Base-by-base conservation (phyloP, 2,888 invertebrate species). In the Eupithecia abbreviata region DNA sequence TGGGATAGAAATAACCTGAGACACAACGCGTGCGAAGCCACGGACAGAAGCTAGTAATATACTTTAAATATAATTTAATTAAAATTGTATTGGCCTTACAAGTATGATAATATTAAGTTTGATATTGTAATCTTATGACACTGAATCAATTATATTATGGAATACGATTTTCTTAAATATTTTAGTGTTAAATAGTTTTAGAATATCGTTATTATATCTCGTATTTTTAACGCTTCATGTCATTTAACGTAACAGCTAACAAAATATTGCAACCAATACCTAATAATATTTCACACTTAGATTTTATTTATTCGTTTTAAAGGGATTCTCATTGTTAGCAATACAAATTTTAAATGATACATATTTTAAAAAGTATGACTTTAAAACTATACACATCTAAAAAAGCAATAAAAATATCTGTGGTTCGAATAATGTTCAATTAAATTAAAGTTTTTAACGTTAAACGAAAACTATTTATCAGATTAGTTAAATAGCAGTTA, bases 131-230 rank as follows among this genome's bases (percentile, higher is more conserved):
- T 85, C 81, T 84, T 86, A 86, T 83, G 82, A 84, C 81, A 82
- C 81, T 81, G 81, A 85, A 82, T 84, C 85, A 84, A 86, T 86
- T 86, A 86, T 80, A 84, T 81, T 83, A 83, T 81, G 79, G 81
- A 71, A 79, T 80, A 84, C 82, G 82, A 82, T 83, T 84, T 84
- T 76, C 82, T 74, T 83, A 79, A 78, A 79, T 75, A 75, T 78
- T 80, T 82, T 83, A 76, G 78, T 72, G 78, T 78, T 76, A 76
- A 47, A 74, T 76, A 78, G 78, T 76, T 76, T 74, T 78, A 78
- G 72, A 66, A 45, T 58, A 68, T 73, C 68, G 68, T 73, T 65
- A 68, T 45, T 41, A 42, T 69, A 74, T 58, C 30, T 42, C 45
- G 58, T 72, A 71, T 66, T 77, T 74, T 30, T 18, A 77, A 74